phyloP scores from a whole-genome alignment of 2,797 vertebrate species.

The Pagetopsis macropterus region DNA sequence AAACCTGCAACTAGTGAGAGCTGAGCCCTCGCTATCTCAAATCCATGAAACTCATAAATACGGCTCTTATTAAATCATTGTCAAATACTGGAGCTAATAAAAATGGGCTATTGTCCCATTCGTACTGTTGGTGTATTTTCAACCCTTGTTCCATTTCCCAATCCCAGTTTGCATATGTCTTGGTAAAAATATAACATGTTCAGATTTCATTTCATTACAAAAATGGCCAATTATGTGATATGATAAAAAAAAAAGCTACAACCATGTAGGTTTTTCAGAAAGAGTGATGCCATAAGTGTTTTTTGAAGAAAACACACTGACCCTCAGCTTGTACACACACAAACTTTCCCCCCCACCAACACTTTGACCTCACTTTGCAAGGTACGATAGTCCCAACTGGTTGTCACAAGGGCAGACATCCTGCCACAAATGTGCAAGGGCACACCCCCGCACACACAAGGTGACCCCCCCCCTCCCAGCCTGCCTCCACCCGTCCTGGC shows the following conservation, averaged over 20 bases:
- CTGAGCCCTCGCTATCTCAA: too few relatives aligned
- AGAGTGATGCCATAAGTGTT: not conserved
- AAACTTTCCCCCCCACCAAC: constrained; percentile 1
- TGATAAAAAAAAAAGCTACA: not conserved
- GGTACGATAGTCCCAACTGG: constrained; percentile 11
- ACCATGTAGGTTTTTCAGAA: not conserved
- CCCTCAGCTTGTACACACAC: constrained; percentile 5
- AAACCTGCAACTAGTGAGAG: too few relatives aligned
- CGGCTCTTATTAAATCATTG: too few relatives aligned
- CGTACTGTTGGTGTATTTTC: too few relatives aligned
- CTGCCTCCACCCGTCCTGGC: constrained; percentile 30
- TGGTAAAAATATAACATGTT: too few relatives aligned
- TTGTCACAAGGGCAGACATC: constrained; percentile 7
- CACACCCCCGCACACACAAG: not conserved
- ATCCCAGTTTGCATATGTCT: too few relatives aligned
- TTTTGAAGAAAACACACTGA: not conserved
- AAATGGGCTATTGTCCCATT: too few relatives aligned
- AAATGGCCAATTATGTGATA: not conserved
- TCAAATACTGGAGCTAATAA: too few relatives aligned
- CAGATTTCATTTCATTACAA: not conserved
- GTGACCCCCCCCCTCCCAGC: not conserved
- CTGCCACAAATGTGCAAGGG: not conserved
- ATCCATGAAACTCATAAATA: too few relatives aligned
- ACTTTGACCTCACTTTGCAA: constrained; percentile 25
- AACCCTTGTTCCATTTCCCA: too few relatives aligned